A percentile compares a stretch with the other conserved stretches of the same genome.
These are phyloP conservation scores for Andrena fulva DNA, from an alignment of 2,888 invertebrate species.

Conservation along the genomic window DNA sequence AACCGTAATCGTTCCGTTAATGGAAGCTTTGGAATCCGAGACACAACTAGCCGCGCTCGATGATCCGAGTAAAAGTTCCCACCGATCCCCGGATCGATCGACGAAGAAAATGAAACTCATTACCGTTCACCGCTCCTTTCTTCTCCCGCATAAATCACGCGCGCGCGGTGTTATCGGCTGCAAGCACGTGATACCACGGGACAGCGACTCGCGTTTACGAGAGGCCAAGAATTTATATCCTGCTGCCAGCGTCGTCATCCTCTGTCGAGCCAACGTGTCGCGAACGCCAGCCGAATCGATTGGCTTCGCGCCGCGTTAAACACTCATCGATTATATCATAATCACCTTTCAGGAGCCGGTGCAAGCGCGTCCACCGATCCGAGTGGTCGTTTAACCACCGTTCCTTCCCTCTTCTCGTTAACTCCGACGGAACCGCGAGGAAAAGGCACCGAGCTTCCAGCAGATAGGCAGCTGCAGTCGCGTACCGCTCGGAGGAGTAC, in stretches of 20 bases:
- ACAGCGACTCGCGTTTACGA: conserved; percentile 1
- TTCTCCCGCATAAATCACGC: background rate
- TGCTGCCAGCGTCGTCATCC: conserved; percentile 10
- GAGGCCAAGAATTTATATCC: conserved; percentile 37
- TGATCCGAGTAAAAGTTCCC: too few relatives aligned
- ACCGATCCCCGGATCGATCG: conserved; percentile 1
- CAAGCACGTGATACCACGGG: too few relatives aligned
- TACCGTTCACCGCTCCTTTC: too few relatives aligned
- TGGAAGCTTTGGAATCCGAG: too few relatives aligned
- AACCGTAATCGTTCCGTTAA: conserved; percentile 17
- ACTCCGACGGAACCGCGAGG: background rate
- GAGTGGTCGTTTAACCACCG: conserved; percentile 11
- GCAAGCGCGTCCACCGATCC: background rate
- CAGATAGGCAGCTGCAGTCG: too few relatives aligned
- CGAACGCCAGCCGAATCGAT: conserved; percentile 15
- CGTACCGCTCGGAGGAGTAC: too few relatives aligned
- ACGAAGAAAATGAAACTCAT: background rate
- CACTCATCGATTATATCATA: conserved; percentile 42
- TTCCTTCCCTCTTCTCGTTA: background rate
- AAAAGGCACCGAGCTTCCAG: too few relatives aligned
- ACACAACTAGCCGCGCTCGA: too few relatives aligned
- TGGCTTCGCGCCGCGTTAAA: conserved; percentile 25
- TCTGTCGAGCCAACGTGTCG: conserved; percentile 39
- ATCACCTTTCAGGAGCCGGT: conserved; percentile 9
- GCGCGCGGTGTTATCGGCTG: background rate